These are phyloP conservation scores for Felis catus DNA, from an alignment of 2,113 vertebrate genomes.

Conservation along the genomic window F.catus_Fca126_mat1.0 CM031414.1:124800501-124801000, in stretches of 20 bases:
- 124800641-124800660: background rate
- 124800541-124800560: background rate
- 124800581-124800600: background rate
- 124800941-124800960: background rate
- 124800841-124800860: background rate
- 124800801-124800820: background rate
- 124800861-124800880: background rate
- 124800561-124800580: too few species aligned
- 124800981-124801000: background rate
- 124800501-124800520: background rate
- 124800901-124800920: too few species aligned
- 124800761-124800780: background rate
- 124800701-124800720: background rate
- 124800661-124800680: accelerated
- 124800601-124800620: too few species aligned
- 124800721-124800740: background rate
- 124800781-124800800: background rate
- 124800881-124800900: background rate
- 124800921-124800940: background rate
- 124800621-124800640: accelerated
- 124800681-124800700: background rate
- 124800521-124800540: background rate
- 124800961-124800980: background rate
- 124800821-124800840: background rate
- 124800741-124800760: background rate